phyloP scores from a whole-genome alignment of 2,888 invertebrate species.

The Cacoxenus indagator region DNA sequence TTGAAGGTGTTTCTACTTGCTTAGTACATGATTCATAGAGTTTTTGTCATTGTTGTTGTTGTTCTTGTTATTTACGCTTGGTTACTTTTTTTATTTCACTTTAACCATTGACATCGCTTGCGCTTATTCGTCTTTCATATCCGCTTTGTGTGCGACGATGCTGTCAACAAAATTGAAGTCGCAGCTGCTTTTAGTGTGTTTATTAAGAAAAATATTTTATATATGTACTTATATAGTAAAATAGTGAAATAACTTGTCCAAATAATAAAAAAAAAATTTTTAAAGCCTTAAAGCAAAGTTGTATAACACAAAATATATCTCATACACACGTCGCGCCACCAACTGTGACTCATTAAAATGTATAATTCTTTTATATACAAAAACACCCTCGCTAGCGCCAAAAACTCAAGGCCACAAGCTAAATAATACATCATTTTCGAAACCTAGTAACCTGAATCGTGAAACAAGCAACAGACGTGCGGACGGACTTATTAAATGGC shows the following conservation, averaged over 20 bases:
- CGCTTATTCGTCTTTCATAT: conserved; percentile 57
- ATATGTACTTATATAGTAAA: background rate
- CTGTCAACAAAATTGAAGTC: conserved; percentile 51
- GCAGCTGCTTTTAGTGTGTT: background rate
- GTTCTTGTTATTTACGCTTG: conserved; percentile 23
- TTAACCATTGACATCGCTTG: conserved; percentile 28
- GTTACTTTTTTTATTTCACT: conserved; percentile 23
- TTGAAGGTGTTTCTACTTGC: conserved; percentile 32
- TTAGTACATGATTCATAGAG: background rate
- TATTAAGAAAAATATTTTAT: background rate
- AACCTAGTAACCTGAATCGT: conserved; percentile 52
- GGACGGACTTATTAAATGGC: background rate
- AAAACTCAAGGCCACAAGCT: conserved; percentile 49
- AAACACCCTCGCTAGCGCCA: too few relatives aligned
- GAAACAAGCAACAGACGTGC: background rate
- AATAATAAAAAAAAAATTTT: too few relatives aligned
- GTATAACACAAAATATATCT: too few relatives aligned
- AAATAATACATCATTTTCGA: background rate
- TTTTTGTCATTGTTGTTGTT: conserved; percentile 30
- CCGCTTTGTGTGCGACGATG: conserved; percentile 38
- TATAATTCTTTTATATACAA: too few relatives aligned
- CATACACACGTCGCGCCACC: too few relatives aligned
- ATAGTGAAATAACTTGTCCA: background rate
- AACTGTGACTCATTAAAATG: too few relatives aligned
- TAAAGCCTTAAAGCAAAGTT: too few relatives aligned